Evolutionary conservation across 2,888 invertebrate species (phyloP).

Genomic region (Balanococcus diminutus): DNA sequence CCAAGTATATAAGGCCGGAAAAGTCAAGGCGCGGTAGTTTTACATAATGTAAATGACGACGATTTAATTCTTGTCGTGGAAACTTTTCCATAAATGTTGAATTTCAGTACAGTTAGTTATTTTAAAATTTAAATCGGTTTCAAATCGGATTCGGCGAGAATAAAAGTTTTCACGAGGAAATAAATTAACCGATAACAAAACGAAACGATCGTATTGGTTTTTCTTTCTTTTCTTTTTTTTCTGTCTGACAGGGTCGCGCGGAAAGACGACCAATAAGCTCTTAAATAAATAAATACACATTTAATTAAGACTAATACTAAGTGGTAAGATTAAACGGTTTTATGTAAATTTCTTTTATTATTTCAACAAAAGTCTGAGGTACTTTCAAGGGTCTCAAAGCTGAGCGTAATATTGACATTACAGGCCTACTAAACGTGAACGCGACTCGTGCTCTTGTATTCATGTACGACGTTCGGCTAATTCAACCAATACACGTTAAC

Average conservation of each 20-base stretch:
- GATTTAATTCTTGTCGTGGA: conserved; percentile 18
- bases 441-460: neutral
- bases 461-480: neutral
- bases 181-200: conserved; percentile 26
- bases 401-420: neutral
- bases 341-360: conserved; percentile 38
- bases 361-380: conserved; percentile 26
- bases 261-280: neutral
- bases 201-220: conserved; percentile 17
- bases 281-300: conserved; percentile 40
- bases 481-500: neutral
- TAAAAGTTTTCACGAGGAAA: conserved; percentile 25
- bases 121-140: conserved; percentile 38
- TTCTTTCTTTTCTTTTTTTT: neutral
- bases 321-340: conserved; percentile 37
- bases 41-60: conserved; percentile 29
- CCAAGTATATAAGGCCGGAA: neutral
- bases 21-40: neutral
- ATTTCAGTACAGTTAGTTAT: conserved; percentile 18
- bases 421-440: neutral
- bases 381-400: neutral
- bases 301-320: conserved; percentile 24
- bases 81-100: conserved; percentile 33
- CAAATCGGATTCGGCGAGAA: conserved; percentile 31
- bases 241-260: neutral